Evolutionary conservation across 2,888 invertebrate species (phyloP), one percentile per base, ranked within the genome.

Genomic region (Cotesia congregata): DNA sequence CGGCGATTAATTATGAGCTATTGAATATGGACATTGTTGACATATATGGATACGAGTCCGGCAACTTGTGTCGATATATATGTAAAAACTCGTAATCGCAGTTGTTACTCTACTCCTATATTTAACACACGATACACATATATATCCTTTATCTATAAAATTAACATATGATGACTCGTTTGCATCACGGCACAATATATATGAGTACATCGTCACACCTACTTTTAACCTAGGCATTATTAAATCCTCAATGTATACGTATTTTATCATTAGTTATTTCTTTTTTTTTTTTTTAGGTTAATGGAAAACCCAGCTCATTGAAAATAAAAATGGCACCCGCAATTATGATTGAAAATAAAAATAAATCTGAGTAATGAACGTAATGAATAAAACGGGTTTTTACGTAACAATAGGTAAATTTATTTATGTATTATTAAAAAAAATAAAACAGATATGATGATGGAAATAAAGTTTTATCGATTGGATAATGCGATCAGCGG

Each of bases 1-100:
- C 81, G 80, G 77, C 80, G 74, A 81, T 81, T 81, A 80, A 80
- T 79, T 78, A 80, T 77, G 78, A 79, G 77, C 81, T 79, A 80
- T 81, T 81, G 81, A 81, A 79, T 81, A 80, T 81, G 81, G 79
- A 81, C 80, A 77, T 73, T 71, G 70, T 62, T 60, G 65, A 59
- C 73, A 74, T 77, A 50, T 50, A 77, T 77, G 70, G 67, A 74
- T 77, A 77, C 69, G 65, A 73, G 70, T 73, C 76, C 69, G 50
- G 72, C 76, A 76, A 72, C 72, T 76, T 67, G 72, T 30, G 17
- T 39, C 72, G 76, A 39, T 38, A 68, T 72, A 76, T 76, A 73
- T 73, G 64, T 73, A 68, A 76, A 76, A 76, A 76, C 72, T 73
- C 76, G 73, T 73, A 73, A 76, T 72, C 72, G 72, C 64, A 76